Base-by-base conservation (phyloP, 2,113 vertebrate genomes). In the Pollachius pollachius region DNA sequence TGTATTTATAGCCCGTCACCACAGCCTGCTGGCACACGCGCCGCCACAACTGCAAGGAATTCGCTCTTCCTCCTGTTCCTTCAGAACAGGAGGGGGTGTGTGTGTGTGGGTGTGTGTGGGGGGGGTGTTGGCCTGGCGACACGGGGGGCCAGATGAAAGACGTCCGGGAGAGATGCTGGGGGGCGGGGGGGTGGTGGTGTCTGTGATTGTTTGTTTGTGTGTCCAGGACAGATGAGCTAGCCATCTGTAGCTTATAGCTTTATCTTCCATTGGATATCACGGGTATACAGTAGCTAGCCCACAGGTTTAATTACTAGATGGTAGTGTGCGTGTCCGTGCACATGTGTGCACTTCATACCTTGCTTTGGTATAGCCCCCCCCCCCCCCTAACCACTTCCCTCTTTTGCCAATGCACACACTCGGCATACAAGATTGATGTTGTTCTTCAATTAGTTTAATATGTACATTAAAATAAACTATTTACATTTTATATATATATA, bases 391-490 rank as follows among this genome's bases (percentile, higher is more conserved):
- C n/a, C 16, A 1, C 5, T 61, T 17, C 15, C 15, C 16, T 3
- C 4, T 6, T 67, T 52, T 57, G 4, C 56, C 37, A 74, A 64
- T 69, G n/a, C 54, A 57, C 54, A 56, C 54, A 17, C 54, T 17
- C 13, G 60, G 62, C 19, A 85, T 69, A 73, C 80, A 75, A 16
- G 71, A 65, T 70, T 74, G 68, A 76, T 72, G 65, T 76, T 64
- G 70, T 73, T 82, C 81, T 73, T 82, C 82, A 80, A 85, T 91
- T 89, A 92, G 90, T 93, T 93, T 91, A 92, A 86, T 94, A 94
- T 94, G 87, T 94, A 95, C 92, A 96, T 82, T 88, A 91, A 91
- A 90, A 89, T 91, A 92, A 90, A 93, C 86, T 91, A 93, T 90
- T 92, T 90, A 94, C 93, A 89, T 63, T 72, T 85, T 91, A 92